Percentiles rank a stretch among this genome's conserved stretches.
Conservation (phyloP, 35 echinoderm and acorn worm genomes). For the Acanthaster planci region DNA sequence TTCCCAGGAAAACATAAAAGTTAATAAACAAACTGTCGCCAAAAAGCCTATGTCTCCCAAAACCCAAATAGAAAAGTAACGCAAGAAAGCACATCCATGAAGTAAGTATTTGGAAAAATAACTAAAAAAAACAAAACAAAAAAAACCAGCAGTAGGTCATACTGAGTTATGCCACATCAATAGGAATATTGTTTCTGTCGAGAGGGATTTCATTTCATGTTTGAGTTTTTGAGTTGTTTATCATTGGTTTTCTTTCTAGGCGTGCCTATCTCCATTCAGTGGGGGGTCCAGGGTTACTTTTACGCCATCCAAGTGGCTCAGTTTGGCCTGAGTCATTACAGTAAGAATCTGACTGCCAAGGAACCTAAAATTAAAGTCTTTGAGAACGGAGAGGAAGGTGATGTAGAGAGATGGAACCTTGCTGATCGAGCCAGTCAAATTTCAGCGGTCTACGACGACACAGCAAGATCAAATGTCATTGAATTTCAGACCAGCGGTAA, state of each 20-base stretch:
- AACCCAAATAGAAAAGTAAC: no score
- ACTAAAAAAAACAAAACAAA: no score
- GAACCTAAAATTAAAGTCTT: conserved; percentile 61
- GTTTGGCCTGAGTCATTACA: conserved; percentile 99
- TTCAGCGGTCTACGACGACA: conserved; percentile 50
- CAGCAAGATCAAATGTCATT: conserved; percentile 50
- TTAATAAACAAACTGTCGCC: no score
- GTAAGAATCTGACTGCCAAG: conserved; percentile 88
- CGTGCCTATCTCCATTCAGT: conserved; percentile 95
- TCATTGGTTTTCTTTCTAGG: conserved; percentile 43
- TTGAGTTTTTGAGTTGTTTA: no score
- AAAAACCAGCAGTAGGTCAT: no score
- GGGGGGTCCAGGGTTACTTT: conserved; percentile 93
- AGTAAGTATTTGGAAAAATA: no score
- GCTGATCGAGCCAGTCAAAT: conserved; percentile 59
- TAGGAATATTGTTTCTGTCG: no score
- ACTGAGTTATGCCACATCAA: no score
- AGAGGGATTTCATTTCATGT: no score
- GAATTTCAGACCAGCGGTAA: conserved; percentile 65
- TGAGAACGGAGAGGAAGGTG: conserved; percentile 63
- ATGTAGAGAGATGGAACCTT: conserved; percentile 38
- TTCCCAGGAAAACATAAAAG: no score
- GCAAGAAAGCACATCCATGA: no score
- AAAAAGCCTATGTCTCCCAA: no score
- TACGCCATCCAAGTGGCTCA: conserved; percentile 97